Conservation (phyloP, 2,797 vertebrate species). For the Enteromius mattozi region DNA sequence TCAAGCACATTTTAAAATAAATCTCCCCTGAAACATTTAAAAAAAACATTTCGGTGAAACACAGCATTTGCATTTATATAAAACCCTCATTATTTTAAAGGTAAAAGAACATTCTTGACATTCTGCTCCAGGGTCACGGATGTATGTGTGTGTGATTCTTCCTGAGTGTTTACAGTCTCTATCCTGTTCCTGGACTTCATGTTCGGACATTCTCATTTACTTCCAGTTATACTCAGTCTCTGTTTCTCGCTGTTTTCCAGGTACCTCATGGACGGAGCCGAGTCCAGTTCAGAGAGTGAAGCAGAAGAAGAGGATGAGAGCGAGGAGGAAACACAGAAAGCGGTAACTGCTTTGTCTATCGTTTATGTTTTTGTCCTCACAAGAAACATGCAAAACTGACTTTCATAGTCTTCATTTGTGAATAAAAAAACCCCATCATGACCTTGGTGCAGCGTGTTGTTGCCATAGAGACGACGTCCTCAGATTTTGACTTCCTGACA, state of each 20-base stretch:
- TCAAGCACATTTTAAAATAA: not conserved
- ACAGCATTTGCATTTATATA: too few species aligned
- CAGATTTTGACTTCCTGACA: conserved; percentile 10
- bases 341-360: conserved; percentile 56
- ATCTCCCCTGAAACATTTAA: not conserved
- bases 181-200: not conserved
- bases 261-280: conserved; percentile 85
- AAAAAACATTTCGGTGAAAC: too few species aligned
- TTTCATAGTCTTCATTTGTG: not conserved
- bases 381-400: not conserved
- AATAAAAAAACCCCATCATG: not conserved
- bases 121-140: too few species aligned
- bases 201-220: not conserved
- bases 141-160: not conserved
- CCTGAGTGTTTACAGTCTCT: not conserved
- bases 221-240: not conserved
- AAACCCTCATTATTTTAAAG: not conserved
- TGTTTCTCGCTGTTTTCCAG: conserved; percentile 67
- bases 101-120: not conserved
- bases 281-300: conserved; percentile 83
- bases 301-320: conserved; percentile 77
- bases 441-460: conserved; percentile 9
- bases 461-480: conserved; percentile 14
- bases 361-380: not conserved
- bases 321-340: conserved; percentile 70